These are phyloP conservation scores for Drosophila athabasca DNA, from an alignment of 1,140 invertebrate species.

Conservation along the genomic window DNA sequence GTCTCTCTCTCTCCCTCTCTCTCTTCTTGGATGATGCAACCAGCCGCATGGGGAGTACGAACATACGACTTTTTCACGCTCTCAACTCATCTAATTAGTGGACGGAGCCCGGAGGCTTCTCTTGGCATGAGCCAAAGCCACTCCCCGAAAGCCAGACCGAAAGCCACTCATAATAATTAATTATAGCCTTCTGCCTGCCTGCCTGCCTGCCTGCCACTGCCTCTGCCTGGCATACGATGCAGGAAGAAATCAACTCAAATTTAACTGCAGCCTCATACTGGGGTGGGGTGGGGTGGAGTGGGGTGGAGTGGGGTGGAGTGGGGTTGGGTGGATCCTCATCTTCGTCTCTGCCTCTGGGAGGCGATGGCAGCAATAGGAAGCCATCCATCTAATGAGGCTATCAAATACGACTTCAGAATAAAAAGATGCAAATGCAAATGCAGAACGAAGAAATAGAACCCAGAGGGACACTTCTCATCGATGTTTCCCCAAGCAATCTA, in stretches of 20 bases:
- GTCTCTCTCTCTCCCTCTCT: background rate
- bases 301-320: background rate
- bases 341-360: too few relatives aligned
- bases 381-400: too few relatives aligned
- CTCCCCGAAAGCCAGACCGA: conserved; percentile 20
- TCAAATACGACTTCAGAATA: too few relatives aligned
- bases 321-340: background rate
- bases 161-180: conserved; percentile 65
- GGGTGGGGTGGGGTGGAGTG: background rate
- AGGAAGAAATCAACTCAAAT: conserved; percentile 20
- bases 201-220: too few relatives aligned
- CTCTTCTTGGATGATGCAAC: conserved; percentile 58
- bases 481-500: too few relatives aligned
- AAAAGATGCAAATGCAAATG: too few relatives aligned
- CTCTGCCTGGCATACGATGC: conserved; percentile 42
- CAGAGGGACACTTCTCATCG: too few relatives aligned
- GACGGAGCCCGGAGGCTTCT: conserved; percentile 22
- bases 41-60: conserved; percentile 15
- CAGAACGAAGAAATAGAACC: too few relatives aligned
- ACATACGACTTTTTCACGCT: conserved; percentile 75
- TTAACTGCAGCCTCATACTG: conserved; percentile 33
- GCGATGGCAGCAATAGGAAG: too few relatives aligned
- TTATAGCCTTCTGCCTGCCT: conserved; percentile 39
- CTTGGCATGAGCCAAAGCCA: conserved; percentile 46
- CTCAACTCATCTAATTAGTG: conserved; percentile 67